phyloP scores from a whole-genome alignment of 2,113 vertebrate genomes.

The Dermatemys mawii region DNA sequence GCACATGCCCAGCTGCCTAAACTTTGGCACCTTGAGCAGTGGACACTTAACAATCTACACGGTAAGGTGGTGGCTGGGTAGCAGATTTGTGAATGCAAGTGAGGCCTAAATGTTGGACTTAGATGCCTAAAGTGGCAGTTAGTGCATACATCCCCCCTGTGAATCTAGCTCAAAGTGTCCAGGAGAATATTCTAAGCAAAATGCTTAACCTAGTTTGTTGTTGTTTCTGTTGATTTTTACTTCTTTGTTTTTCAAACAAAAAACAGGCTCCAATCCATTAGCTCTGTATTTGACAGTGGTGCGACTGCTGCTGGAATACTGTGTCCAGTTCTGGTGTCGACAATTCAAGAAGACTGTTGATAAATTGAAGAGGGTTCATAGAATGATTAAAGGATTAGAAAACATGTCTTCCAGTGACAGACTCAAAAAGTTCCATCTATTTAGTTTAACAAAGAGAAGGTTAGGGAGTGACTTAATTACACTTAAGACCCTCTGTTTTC shows the following conservation, averaged over 20 bases:
- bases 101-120: background rate
- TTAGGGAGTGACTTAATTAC: background rate
- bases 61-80: background rate
- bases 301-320: background rate
- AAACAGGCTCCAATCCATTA: background rate
- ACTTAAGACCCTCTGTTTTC: no score
- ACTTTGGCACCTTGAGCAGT: background rate
- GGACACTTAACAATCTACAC: background rate
- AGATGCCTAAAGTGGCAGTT: background rate
- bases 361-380: background rate
- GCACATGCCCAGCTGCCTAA: background rate
- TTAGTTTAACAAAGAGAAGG: background rate
- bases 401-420: background rate
- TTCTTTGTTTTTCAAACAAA: background rate
- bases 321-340: background rate
- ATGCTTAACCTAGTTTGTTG: background rate
- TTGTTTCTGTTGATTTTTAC: background rate
- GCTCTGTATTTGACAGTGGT: background rate
- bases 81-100: background rate
- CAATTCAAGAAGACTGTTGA: background rate
- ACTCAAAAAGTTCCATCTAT: background rate
- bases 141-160: background rate
- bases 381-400: background rate
- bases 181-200: background rate
- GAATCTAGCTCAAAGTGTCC: background rate